Evolutionary conservation across 2,113 vertebrate species (phyloP), one percentile per base, ranked within the genome.

Genomic region (Cololabis saira): DNA sequence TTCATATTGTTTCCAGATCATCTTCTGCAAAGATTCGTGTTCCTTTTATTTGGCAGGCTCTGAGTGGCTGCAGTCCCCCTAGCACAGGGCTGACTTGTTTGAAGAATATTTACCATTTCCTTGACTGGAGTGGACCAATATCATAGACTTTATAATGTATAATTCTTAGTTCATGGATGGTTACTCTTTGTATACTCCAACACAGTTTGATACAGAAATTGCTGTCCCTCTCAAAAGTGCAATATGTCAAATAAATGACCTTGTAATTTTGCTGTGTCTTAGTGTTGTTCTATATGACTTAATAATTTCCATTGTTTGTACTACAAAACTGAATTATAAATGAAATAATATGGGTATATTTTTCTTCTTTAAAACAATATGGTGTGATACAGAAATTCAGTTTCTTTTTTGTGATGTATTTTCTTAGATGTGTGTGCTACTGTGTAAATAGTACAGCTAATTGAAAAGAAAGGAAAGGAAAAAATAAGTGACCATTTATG

Each of bases 141-240:
- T 43, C 30, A 54, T 49, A 60, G 66, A 49, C 43, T 24, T 74
- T 71, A 37, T 57, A 48, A 50, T 59, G 56, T 71, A 66, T 17
- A 63, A 41, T 84, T 52, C 33, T 71, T 53, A 53, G 53, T 76
- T 80, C 55, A 55, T 42, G 27, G 14, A 2, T 18, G 60, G 18
- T 67, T 68, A 70, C 72, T 80, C 76, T 71, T 37, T 64, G 61
- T 60, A 70, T 18, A 64, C 50, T 30, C 45, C 76, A 75, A 76
- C 71, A 71, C 65, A 84, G 64, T 56, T 61, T 61, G 69, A 77
- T 65, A 74, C 3, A 55, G 27, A 22, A 60, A 16, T 44, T 24
- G 1, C 33, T 65, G 57, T 41, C 12, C 48, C 19, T 14, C 40
- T 42, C 63, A 45, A 51, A 61, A 12, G 45, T 43, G 22, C 47